A percentile compares a stretch with the other conserved stretches of the same genome.
Evolutionary conservation across 1,140 invertebrate species (phyloP).

Genomic region (Drosophila fuyamai): DNA sequence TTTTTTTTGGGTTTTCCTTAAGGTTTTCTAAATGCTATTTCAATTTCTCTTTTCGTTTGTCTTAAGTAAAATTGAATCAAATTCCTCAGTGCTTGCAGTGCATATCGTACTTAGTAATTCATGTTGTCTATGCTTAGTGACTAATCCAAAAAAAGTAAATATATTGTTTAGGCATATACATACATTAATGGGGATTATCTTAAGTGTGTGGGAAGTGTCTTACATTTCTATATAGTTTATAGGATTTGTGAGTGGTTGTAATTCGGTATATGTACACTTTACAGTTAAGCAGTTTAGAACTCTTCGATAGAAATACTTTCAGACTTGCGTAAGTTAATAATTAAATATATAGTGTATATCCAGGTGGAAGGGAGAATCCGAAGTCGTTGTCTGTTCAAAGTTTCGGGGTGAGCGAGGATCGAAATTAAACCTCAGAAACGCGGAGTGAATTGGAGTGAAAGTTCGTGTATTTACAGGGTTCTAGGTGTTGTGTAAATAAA

Average conservation of each 20-base stretch:
- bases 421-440: not conserved
- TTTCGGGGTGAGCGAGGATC: not conserved
- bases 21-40: conserved; percentile 55
- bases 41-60: conserved; percentile 74
- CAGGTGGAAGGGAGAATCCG: conserved; percentile 5
- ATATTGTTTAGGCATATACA: conserved; percentile 24
- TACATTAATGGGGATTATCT: conserved; percentile 9
- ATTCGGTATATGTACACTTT: conserved; percentile 47
- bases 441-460: not conserved
- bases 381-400: conserved; percentile 24
- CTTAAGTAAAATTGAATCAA: conserved; percentile 85
- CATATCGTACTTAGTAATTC: conserved; percentile 71
- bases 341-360: conserved; percentile 29
- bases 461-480: conserved; percentile 24
- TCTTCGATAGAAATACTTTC: conserved; percentile 80
- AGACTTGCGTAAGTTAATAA: conserved; percentile 68
- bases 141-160: conserved; percentile 52
- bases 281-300: conserved; percentile 76
- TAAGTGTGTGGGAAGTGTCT: conserved; percentile 18
- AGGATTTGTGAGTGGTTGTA: conserved; percentile 14
- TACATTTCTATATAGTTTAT: conserved; percentile 28
- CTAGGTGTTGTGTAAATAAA: conserved; percentile 43
- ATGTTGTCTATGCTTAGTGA: conserved; percentile 57
- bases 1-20: conserved; percentile 10
- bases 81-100: conserved; percentile 85